A percentile compares a stretch with the other conserved stretches of the same genome.
These are phyloP conservation scores for Sebastes taczanowskii DNA, from an alignment of 2,797 vertebrate genomes.

Conservation along the genomic window DNA sequence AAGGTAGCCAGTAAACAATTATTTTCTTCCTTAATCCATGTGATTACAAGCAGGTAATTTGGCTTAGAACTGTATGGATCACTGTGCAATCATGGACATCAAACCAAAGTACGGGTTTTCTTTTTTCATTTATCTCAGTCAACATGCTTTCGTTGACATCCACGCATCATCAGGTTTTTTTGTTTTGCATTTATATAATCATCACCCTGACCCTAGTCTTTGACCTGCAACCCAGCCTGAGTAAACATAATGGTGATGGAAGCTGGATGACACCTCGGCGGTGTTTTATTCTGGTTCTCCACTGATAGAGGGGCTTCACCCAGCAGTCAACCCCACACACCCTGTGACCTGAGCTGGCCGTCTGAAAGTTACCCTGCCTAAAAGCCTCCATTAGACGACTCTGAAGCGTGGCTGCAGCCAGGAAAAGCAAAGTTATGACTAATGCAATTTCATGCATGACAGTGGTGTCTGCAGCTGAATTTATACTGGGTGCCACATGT, in stretches of 20 bases:
- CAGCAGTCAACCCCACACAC: conserved; percentile 21
- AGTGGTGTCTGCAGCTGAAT: conserved; percentile 55
- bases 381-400: conserved; percentile 70
- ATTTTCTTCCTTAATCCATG: conserved; percentile 15
- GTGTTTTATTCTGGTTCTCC: neutral
- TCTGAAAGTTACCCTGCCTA: conserved; percentile 56
- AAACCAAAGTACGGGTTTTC: conserved; percentile 3
- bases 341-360: conserved; percentile 39
- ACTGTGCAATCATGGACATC: neutral
- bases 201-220: neutral
- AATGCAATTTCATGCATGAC: conserved; percentile 76
- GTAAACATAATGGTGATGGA: neutral
- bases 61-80: neutral
- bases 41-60: conserved; percentile 31
- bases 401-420: conserved; percentile 53
- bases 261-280: neutral
- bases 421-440: conserved; percentile 60
- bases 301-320: neutral
- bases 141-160: neutral
- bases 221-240: neutral
- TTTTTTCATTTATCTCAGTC: neutral
- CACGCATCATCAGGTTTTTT: neutral
- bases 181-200: neutral
- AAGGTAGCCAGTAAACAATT: conserved; percentile 13
- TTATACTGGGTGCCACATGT: conserved; percentile 52